Base-by-base conservation (phyloP, 2,888 invertebrate genomes). In the Thecophora atra region DNA sequence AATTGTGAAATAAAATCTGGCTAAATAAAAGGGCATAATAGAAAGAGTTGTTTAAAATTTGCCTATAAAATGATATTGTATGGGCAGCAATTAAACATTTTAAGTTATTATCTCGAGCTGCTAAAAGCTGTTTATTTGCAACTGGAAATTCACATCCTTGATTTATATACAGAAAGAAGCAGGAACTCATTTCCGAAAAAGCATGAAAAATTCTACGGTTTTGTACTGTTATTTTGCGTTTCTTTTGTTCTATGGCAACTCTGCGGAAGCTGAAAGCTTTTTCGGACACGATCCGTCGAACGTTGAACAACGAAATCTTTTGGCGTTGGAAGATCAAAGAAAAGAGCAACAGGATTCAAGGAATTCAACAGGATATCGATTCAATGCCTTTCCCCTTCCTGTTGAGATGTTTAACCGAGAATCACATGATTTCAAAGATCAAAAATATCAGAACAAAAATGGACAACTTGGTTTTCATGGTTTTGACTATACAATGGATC, bases 351-450 rank as follows among this genome's bases (percentile, higher is more conserved):
- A 19, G 21, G 54, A 54, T 19, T 37, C 56, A 70, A 63, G 54
- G 70, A 44, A 51, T 19, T 1, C 70, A 58, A 68, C 54, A 1
- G 73, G 70, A 51, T 72, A 73, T 1, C 76, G 71, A 30, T 21
- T 65, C 5, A 73, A 74, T 73, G 65, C 72, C 6, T 28, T 58
- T 28, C 58, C 63, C 8, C 21, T 63, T 42, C 8, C 2, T 6
- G 21, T 42, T 21, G 63, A 19, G n/a, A n/a, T n/a, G n/a, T n/a
- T n/a, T n/a, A n/a, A n/a, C n/a, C 37, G 37, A 37, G 37, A 11
- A 37, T 37, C 37, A 8, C 11, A 37, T 37, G 7, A 6, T 2
- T 0, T 1, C 37, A 37, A 37, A 37, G 37, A 2, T 37, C 37
- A 37, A 37, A 6, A 37, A 2, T 37, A 37, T 37, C 37, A 2